Evolutionary conservation across 2,797 vertebrate genomes (phyloP).

Genomic region (Sebastes nivosus): DNA sequence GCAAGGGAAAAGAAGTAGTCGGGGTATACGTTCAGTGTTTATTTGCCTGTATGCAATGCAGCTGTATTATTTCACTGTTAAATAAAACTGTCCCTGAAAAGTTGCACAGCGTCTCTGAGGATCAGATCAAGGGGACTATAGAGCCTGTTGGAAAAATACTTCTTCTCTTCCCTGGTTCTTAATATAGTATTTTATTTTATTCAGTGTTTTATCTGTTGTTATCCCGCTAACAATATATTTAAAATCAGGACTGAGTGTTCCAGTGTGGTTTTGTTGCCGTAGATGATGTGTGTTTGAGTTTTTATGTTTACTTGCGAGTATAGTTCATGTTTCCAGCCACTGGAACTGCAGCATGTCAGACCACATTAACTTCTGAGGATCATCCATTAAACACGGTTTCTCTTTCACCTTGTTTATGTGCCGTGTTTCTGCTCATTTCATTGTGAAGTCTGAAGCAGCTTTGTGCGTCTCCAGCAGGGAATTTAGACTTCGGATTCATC

Average conservation of each 20-base stretch:
- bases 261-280: not conserved
- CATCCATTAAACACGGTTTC: constrained; percentile 37
- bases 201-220: constrained; percentile 12
- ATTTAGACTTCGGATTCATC: constrained; percentile 19
- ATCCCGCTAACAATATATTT: constrained; percentile 7
- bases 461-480: constrained; percentile 1
- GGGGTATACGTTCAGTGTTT: constrained; percentile 35
- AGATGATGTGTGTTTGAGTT: not conserved
- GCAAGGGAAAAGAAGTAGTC: constrained; percentile 3
- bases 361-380: constrained; percentile 24
- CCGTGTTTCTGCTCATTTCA: not conserved
- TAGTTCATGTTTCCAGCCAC: constrained; percentile 12
- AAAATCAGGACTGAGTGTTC: not conserved
- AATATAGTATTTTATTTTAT: constrained; percentile 16
- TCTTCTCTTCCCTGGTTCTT: constrained; percentile 1
- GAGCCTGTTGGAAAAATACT: constrained; percentile 11
- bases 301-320: not conserved
- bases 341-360: constrained; percentile 31
- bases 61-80: constrained; percentile 43
- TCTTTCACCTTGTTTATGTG: constrained; percentile 8
- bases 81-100: constrained; percentile 41
- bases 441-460: constrained; percentile 16
- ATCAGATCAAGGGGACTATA: constrained; percentile 16
- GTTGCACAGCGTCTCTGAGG: constrained; percentile 23
- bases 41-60: constrained; percentile 49